phyloP scores from a whole-genome alignment of 2,888 invertebrate genomes.

The Pegoplata infirma region DNA sequence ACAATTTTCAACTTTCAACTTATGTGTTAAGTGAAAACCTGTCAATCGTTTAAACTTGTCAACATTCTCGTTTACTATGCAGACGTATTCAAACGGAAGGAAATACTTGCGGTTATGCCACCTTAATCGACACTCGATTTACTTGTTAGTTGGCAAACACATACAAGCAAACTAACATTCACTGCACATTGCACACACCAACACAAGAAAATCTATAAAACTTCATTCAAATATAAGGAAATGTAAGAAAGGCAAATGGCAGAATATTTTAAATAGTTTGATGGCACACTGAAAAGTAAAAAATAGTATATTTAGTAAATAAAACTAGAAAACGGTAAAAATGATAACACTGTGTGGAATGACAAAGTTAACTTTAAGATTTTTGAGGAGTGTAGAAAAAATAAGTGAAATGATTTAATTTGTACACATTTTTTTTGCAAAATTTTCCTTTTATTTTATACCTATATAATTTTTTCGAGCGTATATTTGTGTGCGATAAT shows the following conservation, averaged over 20 bases:
- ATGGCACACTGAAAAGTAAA: background rate
- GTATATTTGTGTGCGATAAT: no score
- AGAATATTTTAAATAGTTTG: conserved; percentile 5
- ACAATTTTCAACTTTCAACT: background rate
- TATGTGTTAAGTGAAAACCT: conserved; percentile 56
- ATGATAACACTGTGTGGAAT: no score
- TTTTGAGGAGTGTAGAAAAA: no score
- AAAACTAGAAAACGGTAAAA: background rate
- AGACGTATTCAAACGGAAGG: conserved; percentile 60
- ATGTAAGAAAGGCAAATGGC: background rate
- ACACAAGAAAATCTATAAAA: conserved; percentile 11
- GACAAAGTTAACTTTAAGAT: no score
- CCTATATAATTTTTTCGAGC: no score
- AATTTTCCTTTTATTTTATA: no score
- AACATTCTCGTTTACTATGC: conserved; percentile 60
- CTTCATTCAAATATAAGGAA: conserved; percentile 16
- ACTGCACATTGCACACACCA: no score
- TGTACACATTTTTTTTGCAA: no score
- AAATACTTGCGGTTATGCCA: conserved; percentile 63
- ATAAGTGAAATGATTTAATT: no score
- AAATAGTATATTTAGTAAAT: background rate
- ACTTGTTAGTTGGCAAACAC: conserved; percentile 57
- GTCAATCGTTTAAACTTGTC: conserved; percentile 63
- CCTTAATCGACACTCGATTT: conserved; percentile 64
- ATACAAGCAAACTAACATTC: conserved; percentile 1